Percentiles rank a stretch among this genome's conserved stretches.
These are phyloP conservation scores for Setipinna tenuifilis DNA, from an alignment of 2,797 vertebrate genomes.

Conservation along the genomic window DNA sequence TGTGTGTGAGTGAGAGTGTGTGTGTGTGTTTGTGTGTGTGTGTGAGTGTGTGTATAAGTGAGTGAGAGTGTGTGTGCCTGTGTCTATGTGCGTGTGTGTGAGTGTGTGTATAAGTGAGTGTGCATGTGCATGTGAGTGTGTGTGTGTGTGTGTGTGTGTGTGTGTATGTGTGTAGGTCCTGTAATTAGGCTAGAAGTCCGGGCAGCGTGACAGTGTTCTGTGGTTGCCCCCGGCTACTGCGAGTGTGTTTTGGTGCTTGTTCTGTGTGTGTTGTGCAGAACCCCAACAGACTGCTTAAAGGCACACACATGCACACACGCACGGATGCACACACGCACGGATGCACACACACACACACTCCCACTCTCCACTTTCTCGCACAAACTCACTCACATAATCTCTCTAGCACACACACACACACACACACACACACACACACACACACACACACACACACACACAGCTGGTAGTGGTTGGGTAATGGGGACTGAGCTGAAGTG, in stretches of 20 bases:
- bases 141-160: background rate
- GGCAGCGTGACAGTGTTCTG: background rate
- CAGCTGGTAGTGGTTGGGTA: no score
- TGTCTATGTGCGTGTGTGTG: background rate
- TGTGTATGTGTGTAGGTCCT: background rate
- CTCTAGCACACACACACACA: background rate
- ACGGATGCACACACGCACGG: background rate
- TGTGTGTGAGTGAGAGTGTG: background rate
- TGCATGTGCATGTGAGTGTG: background rate
- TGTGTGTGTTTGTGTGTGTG: background rate
- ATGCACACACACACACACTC: background rate
- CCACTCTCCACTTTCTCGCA: background rate
- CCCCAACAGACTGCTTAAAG: conserved; percentile 5
- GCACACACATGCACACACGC: background rate
- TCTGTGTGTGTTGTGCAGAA: background rate
- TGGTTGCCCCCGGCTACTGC: background rate
- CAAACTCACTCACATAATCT: background rate
- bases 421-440: background rate
- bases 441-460: no score
- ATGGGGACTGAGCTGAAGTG: no score
- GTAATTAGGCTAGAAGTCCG: background rate
- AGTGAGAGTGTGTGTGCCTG: no score
- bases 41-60: background rate
- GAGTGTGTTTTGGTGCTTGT: background rate
- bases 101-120: no score